phyloP scores from a whole-genome alignment of 2,113 vertebrate genomes.

The Conger conger region DNA sequence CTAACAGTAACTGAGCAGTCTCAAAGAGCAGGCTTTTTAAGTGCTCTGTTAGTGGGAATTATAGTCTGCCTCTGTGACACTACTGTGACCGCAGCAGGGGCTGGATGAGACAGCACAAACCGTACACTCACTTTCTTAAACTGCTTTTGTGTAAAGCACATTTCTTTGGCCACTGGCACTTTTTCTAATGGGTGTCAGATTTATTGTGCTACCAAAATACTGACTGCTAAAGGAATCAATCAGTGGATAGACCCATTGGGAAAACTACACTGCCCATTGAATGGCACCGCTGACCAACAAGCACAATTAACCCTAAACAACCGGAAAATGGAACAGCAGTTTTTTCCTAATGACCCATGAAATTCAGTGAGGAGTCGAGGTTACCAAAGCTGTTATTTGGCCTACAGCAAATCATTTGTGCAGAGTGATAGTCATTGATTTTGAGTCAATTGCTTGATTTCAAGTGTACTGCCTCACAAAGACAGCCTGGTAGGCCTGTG shows the following conservation, averaged over 20 bases:
- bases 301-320: background rate
- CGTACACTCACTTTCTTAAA: background rate
- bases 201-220: background rate
- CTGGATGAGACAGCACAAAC: background rate
- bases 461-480: background rate
- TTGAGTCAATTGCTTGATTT: background rate
- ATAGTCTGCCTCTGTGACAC: background rate
- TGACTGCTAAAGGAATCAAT: background rate
- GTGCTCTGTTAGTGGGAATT: background rate
- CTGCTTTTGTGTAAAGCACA: background rate
- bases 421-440: background rate
- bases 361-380: background rate
- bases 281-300: background rate
- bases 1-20: background rate
- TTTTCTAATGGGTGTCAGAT: background rate
- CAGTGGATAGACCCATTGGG: background rate
- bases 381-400: background rate
- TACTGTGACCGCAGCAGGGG: background rate
- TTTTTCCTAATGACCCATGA: background rate
- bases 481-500: background rate
- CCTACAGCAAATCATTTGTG: background rate
- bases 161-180: background rate
- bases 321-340: background rate
- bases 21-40: slow-evolving; percentile 6
- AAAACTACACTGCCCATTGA: background rate